phyloP scores from a whole-genome alignment of 2,888 invertebrate genomes.

The Argyresthia goedartella region DNA sequence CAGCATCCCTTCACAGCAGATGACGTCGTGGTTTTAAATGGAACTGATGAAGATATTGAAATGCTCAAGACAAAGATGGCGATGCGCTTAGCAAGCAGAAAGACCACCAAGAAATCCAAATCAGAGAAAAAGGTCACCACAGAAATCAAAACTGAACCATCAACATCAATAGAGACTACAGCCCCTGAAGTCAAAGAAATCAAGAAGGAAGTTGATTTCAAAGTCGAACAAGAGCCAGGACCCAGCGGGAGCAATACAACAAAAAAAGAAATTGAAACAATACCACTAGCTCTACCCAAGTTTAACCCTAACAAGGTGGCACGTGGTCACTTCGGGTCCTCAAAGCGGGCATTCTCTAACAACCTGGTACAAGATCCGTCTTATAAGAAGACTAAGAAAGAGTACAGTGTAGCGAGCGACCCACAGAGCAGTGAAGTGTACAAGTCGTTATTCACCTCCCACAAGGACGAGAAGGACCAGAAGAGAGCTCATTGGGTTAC shows the following conservation, averaged over 20 bases:
- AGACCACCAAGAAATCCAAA: constrained; percentile 74
- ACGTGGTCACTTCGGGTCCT: constrained; percentile 55
- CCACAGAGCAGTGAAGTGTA: constrained; percentile 91
- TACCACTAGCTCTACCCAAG: constrained; percentile 54
- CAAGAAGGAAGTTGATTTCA: constrained; percentile 30
- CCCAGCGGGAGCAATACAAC: constrained; percentile 26
- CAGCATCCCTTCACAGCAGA: constrained; percentile 81
- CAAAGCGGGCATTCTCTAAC: constrained; percentile 45
- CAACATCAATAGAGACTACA: constrained; percentile 10
- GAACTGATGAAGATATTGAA: constrained; percentile 82
- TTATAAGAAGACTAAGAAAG: constrained; percentile 81
- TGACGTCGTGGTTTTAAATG: constrained; percentile 91
- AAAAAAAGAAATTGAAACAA: constrained; percentile 58
- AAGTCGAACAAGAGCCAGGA: constrained; percentile 44
- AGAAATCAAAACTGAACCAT: constrained; percentile 27
- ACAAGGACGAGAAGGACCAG: constrained; percentile 88
- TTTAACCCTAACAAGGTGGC: constrained; percentile 53
- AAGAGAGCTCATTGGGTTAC: constrained; percentile 97
- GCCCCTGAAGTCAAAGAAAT: constrained; percentile 15
- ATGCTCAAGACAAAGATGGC: constrained; percentile 75
- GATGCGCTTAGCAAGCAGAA: constrained; percentile 76
- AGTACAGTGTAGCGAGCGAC: constrained; percentile 91
- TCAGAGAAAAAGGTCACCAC: constrained; percentile 28
- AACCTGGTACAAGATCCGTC: constrained; percentile 73
- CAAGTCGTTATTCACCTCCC: constrained; percentile 95